Conservation (phyloP, 2,797 vertebrate genomes). For the Xiphorhynchus erythropygius region DNA sequence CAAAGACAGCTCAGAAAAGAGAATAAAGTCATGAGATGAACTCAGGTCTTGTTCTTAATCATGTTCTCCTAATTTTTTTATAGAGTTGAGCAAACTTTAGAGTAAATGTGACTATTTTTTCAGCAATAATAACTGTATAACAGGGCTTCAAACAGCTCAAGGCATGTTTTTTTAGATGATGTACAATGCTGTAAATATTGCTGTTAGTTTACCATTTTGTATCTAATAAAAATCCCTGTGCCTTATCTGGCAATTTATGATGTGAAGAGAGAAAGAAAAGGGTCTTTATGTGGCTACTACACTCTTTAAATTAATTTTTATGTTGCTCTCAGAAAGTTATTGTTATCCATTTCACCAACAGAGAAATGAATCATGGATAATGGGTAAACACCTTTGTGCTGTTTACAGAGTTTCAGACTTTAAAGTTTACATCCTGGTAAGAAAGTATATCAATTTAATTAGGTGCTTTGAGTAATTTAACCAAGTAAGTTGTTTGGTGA, state of each 20-base stretch:
- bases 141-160: constrained; percentile 8
- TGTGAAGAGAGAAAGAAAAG: constrained; percentile 10
- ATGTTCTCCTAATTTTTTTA: neutral
- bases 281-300: constrained; percentile 35
- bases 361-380: constrained; percentile 46
- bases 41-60: neutral
- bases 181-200: constrained; percentile 18
- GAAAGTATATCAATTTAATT: constrained; percentile 65
- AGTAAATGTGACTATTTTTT: constrained; percentile 37
- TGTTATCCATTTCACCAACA: constrained; percentile 30
- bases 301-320: constrained; percentile 63
- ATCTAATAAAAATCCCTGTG: constrained; percentile 31
- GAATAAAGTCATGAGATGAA: neutral
- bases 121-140: neutral
- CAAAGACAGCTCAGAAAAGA: neutral
- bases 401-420: constrained; percentile 48
- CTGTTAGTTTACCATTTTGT: constrained; percentile 17
- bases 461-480: constrained; percentile 65
- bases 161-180: neutral
- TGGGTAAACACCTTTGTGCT: constrained; percentile 33
- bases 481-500: constrained; percentile 48
- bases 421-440: constrained; percentile 47
- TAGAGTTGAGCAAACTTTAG: neutral
- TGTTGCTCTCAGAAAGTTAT: constrained; percentile 26
- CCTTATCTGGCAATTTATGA: constrained; percentile 43